These are phyloP conservation scores for Folsomia manolachei DNA, from an alignment of 2,888 invertebrate species.

Conservation along the genomic window DNA sequence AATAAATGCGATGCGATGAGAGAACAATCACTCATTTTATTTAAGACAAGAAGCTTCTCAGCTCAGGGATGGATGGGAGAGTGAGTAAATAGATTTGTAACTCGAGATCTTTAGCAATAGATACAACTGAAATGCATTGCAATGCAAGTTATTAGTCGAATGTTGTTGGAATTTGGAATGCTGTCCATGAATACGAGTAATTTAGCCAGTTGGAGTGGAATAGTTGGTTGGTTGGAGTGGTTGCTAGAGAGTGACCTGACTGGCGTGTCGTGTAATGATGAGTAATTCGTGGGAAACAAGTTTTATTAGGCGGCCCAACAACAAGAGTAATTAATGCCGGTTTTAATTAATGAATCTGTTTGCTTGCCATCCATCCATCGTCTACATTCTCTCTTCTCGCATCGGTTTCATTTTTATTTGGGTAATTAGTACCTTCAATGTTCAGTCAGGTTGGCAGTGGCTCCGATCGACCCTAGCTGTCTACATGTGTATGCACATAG, in stretches of 20 bases:
- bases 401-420: slow-evolving; percentile 20
- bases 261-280: slow-evolving; percentile 10
- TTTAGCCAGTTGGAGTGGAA: background rate
- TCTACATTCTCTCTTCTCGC: slow-evolving; percentile 6
- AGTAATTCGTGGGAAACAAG: slow-evolving; percentile 32
- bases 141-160: background rate
- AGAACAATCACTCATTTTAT: background rate
- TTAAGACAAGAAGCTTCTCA: background rate
- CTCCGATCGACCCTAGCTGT: background rate
- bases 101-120: too few relatives aligned
- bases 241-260: slow-evolving; percentile 17
- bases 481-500: background rate
- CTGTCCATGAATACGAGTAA: background rate
- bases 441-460: background rate
- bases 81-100: too few relatives aligned
- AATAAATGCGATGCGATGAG: too few relatives aligned
- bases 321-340: slow-evolving; percentile 29
- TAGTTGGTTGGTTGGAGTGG: background rate
- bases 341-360: slow-evolving; percentile 24
- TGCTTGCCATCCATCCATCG: background rate
- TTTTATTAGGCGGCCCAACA: slow-evolving; percentile 20
- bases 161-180: background rate
- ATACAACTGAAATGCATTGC: too few relatives aligned
- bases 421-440: slow-evolving; percentile 20
- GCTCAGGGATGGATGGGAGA: too few relatives aligned